Evolutionary conservation across 2,797 vertebrate genomes (phyloP).

Genomic region (Anisognathus igniventris): DNA sequence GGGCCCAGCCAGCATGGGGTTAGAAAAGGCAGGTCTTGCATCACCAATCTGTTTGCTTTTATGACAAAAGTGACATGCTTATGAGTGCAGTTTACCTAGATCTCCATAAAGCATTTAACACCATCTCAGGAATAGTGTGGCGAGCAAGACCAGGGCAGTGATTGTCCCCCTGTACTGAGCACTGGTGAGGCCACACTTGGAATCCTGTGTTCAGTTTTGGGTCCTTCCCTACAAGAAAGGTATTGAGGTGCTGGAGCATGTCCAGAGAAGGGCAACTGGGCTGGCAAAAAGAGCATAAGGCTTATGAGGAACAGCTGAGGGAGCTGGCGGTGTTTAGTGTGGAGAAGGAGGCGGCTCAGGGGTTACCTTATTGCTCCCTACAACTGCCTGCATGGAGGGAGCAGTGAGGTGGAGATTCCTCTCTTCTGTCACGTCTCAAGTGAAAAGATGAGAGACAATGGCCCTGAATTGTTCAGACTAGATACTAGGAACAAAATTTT

Average conservation of each 20-base stretch:
- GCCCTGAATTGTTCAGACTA: neutral
- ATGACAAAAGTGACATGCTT: neutral
- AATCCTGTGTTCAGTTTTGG: accelerated
- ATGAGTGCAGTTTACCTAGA: neutral
- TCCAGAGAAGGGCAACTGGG: neutral
- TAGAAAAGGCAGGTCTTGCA: neutral
- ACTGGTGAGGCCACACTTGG: neutral
- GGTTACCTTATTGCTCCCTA: neutral
- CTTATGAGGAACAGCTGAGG: neutral
- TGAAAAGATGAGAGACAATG: neutral
- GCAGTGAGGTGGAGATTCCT: neutral
- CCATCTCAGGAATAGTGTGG: neutral
- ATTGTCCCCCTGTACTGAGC: neutral
- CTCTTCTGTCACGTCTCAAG: neutral
- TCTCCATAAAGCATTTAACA: neutral
- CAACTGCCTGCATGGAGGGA: neutral
- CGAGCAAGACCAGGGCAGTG: neutral
- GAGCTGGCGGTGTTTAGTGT: neutral
- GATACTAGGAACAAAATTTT: neutral
- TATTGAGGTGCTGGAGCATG: neutral
- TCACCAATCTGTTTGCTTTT: neutral
- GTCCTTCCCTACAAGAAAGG: neutral
- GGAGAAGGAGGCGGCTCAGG: neutral
- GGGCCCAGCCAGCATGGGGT: neutral
- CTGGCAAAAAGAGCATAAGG: neutral